Evolutionary conservation across 2,797 vertebrate species (phyloP).

Genomic region (Rhinophrynus dorsalis): DNA sequence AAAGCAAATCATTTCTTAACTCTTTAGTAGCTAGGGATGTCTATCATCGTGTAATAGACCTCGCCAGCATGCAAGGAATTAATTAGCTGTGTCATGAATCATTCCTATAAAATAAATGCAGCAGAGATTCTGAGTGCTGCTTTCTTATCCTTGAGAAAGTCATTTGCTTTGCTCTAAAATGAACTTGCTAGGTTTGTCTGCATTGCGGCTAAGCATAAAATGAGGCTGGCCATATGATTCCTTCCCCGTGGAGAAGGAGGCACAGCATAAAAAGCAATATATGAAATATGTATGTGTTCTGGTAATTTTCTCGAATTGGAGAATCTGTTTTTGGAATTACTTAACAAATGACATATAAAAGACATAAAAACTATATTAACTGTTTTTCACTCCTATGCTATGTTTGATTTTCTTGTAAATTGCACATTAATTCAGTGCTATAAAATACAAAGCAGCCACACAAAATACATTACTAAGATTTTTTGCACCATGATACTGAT

Average conservation of each 20-base stretch:
- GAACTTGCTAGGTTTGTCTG: slow-evolving; percentile 55
- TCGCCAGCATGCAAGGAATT: too few species aligned
- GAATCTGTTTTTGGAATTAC: not conserved
- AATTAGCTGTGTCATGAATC: slow-evolving; percentile 15
- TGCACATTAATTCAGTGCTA: not conserved
- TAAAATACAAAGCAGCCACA: too few species aligned
- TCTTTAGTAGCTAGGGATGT: too few species aligned
- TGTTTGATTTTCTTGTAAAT: not conserved
- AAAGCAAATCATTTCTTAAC: too few species aligned
- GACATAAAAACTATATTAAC: not conserved
- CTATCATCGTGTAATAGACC: too few species aligned
- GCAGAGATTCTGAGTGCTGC: slow-evolving; percentile 38
- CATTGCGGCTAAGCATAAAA: slow-evolving; percentile 60
- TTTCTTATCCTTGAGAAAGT: slow-evolving; percentile 56
- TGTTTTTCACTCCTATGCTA: not conserved
- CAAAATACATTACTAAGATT: too few species aligned
- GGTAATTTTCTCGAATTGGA: not conserved
- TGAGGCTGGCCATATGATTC: slow-evolving; percentile 32
- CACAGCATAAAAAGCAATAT: slow-evolving; percentile 40
- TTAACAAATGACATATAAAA: not conserved
- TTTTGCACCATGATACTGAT: too few species aligned
- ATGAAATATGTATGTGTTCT: slow-evolving; percentile 47
- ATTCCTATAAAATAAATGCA: slow-evolving; percentile 37
- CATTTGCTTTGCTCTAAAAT: slow-evolving; percentile 47
- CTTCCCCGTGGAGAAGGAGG: slow-evolving; percentile 37